Conservation (phyloP, 2,888 invertebrate genomes). For the Cataglyphis albicans region DNA sequence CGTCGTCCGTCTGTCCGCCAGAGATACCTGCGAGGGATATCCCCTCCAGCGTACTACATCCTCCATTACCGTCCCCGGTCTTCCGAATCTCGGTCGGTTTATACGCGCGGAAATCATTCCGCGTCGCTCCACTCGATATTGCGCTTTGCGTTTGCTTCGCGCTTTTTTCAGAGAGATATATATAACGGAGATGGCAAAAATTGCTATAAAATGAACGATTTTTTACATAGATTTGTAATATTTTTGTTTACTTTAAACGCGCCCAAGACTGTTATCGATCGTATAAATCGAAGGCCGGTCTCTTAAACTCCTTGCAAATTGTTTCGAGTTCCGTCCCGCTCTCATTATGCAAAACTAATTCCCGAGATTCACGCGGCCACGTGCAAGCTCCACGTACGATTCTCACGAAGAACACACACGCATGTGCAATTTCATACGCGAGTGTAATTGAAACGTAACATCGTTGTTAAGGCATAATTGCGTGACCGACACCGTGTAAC, state of each 20-base stretch:
- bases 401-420: background rate
- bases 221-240: background rate
- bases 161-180: background rate
- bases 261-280: background rate
- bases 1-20: conserved; percentile 75
- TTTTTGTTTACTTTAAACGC: background rate
- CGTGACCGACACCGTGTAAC: conserved; percentile 81
- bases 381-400: background rate
- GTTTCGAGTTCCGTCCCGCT: background rate
- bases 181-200: background rate
- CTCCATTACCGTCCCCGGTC: conserved; percentile 70
- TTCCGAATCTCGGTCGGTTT: conserved; percentile 72
- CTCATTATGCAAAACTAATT: conserved; percentile 20
- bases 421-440: conserved; percentile 76
- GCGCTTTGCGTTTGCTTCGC: background rate
- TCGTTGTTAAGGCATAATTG: conserved; percentile 84
- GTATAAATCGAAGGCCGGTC: background rate
- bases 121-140: conserved; percentile 39
- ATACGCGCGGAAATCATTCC: conserved; percentile 64
- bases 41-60: conserved; percentile 65
- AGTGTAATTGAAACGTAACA: conserved; percentile 85
- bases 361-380: background rate
- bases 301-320: background rate
- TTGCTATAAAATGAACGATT: background rate
- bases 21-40: conserved; percentile 77